phyloP scores from a whole-genome alignment of 2,888 invertebrate genomes.

The Tenodera sinensis region DNA sequence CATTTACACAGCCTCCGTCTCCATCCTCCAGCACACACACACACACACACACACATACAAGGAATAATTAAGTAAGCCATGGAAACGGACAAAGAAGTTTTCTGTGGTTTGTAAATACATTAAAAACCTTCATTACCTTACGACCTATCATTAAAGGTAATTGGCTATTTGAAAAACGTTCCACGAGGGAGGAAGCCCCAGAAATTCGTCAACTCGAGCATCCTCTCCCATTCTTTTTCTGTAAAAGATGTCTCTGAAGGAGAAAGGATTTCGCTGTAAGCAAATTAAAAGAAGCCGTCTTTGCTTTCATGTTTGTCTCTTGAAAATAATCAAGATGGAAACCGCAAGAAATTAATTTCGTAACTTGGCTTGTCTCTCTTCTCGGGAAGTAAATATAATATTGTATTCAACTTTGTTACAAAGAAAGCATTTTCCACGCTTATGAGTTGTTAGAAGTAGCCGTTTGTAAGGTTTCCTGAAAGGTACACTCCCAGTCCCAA shows the following conservation, averaged over 20 bases:
- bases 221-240: neutral
- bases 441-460: neutral
- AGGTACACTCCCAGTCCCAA: neutral
- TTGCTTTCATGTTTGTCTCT: neutral
- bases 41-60: neutral
- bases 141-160: neutral
- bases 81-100: conserved; percentile 19
- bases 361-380: neutral
- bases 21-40: neutral
- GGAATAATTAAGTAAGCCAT: conserved; percentile 15
- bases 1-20: neutral
- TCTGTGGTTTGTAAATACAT: conserved; percentile 23
- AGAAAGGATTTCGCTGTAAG: neutral
- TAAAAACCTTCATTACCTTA: conserved; percentile 20
- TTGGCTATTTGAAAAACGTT: neutral
- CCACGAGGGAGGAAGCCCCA: neutral
- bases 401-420: neutral
- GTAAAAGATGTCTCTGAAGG: neutral
- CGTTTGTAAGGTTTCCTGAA: neutral
- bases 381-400: neutral
- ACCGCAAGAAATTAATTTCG: neutral
- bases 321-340: neutral
- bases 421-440: neutral
- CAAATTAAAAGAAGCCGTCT: neutral
- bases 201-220: conserved; percentile 5